Conservation (phyloP, 1,140 invertebrate genomes). For the Caenorhabditis latens region DNA sequence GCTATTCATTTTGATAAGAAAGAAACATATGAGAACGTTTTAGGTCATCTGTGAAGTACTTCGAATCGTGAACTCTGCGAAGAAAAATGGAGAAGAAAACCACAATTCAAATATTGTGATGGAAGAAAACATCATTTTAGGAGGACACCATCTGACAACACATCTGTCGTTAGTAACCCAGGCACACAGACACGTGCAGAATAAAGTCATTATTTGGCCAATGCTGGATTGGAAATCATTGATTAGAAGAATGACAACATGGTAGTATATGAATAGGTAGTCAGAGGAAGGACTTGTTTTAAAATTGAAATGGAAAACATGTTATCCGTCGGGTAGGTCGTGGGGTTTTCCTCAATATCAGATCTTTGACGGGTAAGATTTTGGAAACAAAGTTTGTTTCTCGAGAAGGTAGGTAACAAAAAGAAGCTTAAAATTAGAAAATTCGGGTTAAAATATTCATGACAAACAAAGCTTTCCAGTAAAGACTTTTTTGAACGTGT, state of each 20-base stretch:
- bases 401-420: no score
- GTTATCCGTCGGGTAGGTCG: background rate
- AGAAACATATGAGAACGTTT: background rate
- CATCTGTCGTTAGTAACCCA: conserved; percentile 7
- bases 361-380: background rate
- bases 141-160: background rate
- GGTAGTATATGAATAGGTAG: background rate
- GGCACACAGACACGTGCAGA: background rate
- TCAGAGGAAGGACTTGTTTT: background rate
- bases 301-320: conserved; percentile 18
- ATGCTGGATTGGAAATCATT: background rate
- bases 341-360: background rate
- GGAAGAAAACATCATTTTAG: background rate
- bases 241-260: background rate
- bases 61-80: conserved; percentile 10
- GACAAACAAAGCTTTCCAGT: no score
- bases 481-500: no score
- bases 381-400: background rate
- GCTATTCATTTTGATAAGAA: background rate
- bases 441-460: no score
- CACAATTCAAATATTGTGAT: background rate
- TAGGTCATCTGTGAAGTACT: background rate
- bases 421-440: no score
- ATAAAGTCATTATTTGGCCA: conserved; percentile 21
- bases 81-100: background rate